Base-by-base conservation (phyloP, 2,888 invertebrate genomes). In the Halictus ligatus region DNA sequence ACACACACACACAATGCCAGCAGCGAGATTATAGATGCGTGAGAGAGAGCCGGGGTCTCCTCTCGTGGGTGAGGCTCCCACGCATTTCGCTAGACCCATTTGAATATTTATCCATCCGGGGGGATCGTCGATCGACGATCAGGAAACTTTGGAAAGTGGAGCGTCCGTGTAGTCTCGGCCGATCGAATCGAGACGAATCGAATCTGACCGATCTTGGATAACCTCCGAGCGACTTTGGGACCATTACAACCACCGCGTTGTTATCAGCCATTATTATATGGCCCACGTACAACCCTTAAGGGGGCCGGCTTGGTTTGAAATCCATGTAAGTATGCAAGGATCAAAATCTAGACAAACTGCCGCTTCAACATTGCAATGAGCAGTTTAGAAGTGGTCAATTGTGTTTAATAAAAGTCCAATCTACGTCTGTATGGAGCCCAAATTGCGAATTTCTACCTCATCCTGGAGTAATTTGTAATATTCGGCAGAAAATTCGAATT, bases 61-160 rank as follows among this genome's bases (percentile, higher is more conserved):
- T 48, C 79, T 87, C 89, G 91, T 90, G 91, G 91, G 90, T 83
- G 88, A 73, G 75, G 75, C 84, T 83, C 92, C 92, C 91, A 92
- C 92, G 91, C 88, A 77, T 73, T 73, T 81, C 85, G 73, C 80
- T 88, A 86, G 89, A 78, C 87, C 86, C 86, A 82, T 88, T 92
- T 91, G 87, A 91, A 92, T 92, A 90, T 89, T 90, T 89, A 92
- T 89, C 87, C 87, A 81, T 84, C 78, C 75, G 67, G 73, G 76
- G 72, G 79, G 73, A 81, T 29, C 64, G 71, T 18, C 67, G 69
- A 18, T 12, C 71, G 46, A 18, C 78, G 77, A 80, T 84, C 79
- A 80, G 46, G 29, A 40, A 21, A 46, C 77, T 72, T 43, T 60
- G 40, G 75, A 83, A 88, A 85, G 74, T 81, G 81, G 85, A 85